Conservation (phyloP, 2,797 vertebrate genomes). For the Stomatorhinus walkeri region DNA sequence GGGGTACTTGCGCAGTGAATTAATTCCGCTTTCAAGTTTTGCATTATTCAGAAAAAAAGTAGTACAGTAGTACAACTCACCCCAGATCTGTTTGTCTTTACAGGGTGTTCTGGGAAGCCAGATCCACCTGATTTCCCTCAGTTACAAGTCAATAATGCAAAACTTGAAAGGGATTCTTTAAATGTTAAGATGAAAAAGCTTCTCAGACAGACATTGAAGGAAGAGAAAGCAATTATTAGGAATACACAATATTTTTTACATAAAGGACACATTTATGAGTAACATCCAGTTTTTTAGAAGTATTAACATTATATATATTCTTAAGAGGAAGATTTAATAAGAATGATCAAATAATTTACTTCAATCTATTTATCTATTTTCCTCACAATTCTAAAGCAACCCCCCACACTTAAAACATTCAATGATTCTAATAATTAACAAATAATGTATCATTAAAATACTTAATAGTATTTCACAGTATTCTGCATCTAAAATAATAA, state of each 20-base stretch:
- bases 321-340: not conserved
- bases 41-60: not conserved
- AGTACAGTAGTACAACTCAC: not conserved
- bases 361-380: not conserved
- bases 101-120: not conserved
- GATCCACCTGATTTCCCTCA: not conserved
- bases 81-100: not conserved
- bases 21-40: not conserved
- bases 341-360: not conserved
- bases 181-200: not conserved
- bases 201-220: not conserved
- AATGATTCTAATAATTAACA: not conserved
- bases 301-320: not conserved
- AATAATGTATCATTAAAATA: not conserved
- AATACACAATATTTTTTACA: not conserved
- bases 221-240: not conserved
- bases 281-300: not conserved
- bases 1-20: not conserved
- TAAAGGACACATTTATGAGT: not conserved
- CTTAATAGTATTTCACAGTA: not conserved
- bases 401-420: not conserved
- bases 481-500: not conserved
- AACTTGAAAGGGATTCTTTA: not conserved
- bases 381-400: not conserved
- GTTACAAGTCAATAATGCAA: not conserved